These are phyloP conservation scores for Gymnosoma rotundatum DNA, from an alignment of 2,888 invertebrate species.

Conservation along the genomic window DNA sequence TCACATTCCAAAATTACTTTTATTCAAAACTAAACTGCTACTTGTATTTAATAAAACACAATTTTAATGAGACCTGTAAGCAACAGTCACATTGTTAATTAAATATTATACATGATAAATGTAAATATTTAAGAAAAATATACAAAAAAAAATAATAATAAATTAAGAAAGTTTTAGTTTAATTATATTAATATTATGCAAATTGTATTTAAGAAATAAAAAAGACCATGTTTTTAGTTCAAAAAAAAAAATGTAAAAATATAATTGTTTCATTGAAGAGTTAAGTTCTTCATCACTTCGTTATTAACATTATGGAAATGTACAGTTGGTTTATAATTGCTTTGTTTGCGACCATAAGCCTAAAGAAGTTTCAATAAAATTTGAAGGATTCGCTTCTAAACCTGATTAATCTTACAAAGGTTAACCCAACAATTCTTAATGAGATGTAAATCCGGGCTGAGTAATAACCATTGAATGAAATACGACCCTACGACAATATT, in stretches of 20 bases:
- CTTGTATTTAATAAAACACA: constrained; percentile 16
- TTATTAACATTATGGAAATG: too few species aligned
- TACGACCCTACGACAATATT: too few species aligned
- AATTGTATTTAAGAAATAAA: constrained; percentile 71
- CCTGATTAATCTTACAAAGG: too few species aligned
- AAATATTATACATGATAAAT: constrained; percentile 63
- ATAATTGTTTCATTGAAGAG: background rate
- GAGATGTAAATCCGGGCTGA: too few species aligned
- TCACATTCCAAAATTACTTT: constrained; percentile 36
- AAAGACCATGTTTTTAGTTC: constrained; percentile 71
- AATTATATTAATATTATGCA: constrained; percentile 67
- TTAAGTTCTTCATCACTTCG: too few species aligned
- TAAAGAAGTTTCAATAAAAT: too few species aligned
- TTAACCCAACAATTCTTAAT: too few species aligned
- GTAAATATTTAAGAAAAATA: constrained; percentile 58
- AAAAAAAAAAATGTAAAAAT: constrained; percentile 23
- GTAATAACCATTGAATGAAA: too few species aligned
- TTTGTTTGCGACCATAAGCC: too few species aligned
- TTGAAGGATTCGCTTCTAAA: too few species aligned
- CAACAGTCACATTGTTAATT: constrained; percentile 43
- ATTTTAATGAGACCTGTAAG: constrained; percentile 25
- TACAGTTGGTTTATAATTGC: too few species aligned
- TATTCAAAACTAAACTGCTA: constrained; percentile 15
- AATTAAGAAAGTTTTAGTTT: constrained; percentile 53
- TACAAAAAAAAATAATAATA: constrained; percentile 16